Evolutionary conservation across 1,140 invertebrate species (phyloP).

Genomic region (Drosophila parvula): DNA sequence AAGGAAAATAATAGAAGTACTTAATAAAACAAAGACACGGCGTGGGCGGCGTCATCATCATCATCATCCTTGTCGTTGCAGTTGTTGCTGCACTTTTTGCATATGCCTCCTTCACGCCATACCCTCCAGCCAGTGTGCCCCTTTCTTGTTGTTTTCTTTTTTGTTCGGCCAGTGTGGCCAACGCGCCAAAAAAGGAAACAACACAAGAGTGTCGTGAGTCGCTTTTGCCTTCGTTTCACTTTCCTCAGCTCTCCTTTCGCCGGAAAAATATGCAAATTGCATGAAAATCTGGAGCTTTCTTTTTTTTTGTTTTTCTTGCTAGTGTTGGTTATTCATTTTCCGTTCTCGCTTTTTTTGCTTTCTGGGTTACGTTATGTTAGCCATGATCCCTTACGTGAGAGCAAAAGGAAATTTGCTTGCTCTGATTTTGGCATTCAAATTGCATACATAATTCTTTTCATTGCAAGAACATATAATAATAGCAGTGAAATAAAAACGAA

Average conservation of each 20-base stretch:
- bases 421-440: neutral
- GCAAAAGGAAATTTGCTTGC: too few relatives aligned
- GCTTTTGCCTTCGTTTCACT: conserved; percentile 21
- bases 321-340: conserved; percentile 14
- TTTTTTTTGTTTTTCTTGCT: conserved; percentile 36
- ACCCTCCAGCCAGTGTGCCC: conserved; percentile 6
- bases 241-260: conserved; percentile 15
- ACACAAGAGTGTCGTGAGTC: conserved; percentile 46
- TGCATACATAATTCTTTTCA: neutral
- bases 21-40: conserved; percentile 77
- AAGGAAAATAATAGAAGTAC: conserved; percentile 68
- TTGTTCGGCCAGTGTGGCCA: conserved; percentile 51
- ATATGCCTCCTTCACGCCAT: conserved; percentile 28
- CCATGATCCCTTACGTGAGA: conserved; percentile 19
- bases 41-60: conserved; percentile 52
- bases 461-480: neutral
- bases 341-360: neutral
- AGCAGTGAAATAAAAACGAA: neutral
- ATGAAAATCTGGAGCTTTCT: conserved; percentile 63
- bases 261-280: conserved; percentile 77
- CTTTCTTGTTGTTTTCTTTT: neutral
- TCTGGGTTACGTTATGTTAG: neutral
- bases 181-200: conserved; percentile 37
- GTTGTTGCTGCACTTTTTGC: conserved; percentile 46
- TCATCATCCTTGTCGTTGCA: conserved; percentile 10